Evolutionary conservation across 2,113 vertebrate genomes (phyloP), one percentile per base, ranked within the genome.

Genomic region (Lipotes vexillifer): DNA sequence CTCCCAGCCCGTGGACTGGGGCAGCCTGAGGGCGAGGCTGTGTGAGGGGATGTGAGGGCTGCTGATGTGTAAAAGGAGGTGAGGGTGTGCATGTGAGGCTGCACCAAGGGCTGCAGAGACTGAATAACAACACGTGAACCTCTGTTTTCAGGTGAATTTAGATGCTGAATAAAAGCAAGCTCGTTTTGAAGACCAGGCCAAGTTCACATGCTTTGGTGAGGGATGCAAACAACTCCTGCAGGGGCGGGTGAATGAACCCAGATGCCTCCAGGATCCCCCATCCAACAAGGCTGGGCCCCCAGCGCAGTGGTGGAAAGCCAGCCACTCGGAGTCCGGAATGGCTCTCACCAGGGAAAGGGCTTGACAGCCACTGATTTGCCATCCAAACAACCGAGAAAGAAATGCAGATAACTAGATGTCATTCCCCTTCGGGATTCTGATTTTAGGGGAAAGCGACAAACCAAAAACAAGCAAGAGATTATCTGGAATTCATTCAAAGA

Each of bases 121-220:
- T 6, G 2, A 12, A 18, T 0, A 1, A 10, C 9, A 68, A 63
- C 4, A 31, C 31, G 0, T 1, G 9, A 18, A 1, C 11, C 14
- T 6, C 20, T 9, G 10, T 5, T 31, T 6, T 21, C 12, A 3
- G 18, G 44, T 33, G 65, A 49, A 23, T 0, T 46, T 8, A 29
- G 55, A 66, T 21, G 77, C 65, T 5, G 31, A 80, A 17, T 27
- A 46, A 74, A 66, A n/a, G 15, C 18, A 27, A 36, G 33, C 10
- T n/a, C 69, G 5, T 2, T 18, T 15, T 6, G 17, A 23, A 23
- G 74, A 4, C 25, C 2, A 0, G 3, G 25, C 59, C 14, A 49
- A 66, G 10, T 5, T 52, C 75, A 6, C 14, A 8, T 2, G 8
- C 27, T 4, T 1, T 2, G 8, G 9, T 8, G 33, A 27, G 44